Conservation (phyloP, 2,113 vertebrate genomes). For the Etia nguti region DNA sequence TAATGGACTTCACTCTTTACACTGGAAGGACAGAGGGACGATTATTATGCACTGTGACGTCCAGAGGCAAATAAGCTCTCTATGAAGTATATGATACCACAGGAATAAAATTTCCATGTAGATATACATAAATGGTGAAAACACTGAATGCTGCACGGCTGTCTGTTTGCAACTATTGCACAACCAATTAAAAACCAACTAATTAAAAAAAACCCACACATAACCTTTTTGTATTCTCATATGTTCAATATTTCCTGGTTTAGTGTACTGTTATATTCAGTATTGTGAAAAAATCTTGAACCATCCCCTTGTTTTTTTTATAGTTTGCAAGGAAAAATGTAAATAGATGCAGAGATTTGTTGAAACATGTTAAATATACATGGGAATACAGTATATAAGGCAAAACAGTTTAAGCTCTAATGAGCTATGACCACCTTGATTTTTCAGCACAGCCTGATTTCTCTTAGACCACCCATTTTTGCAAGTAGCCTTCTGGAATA, state of each 20-base stretch:
- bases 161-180: neutral
- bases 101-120: neutral
- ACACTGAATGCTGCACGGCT: neutral
- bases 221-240: neutral
- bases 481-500: neutral
- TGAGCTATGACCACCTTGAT: neutral
- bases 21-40: neutral
- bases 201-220: neutral
- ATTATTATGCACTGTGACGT: neutral
- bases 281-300: neutral
- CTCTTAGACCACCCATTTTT: neutral
- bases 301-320: neutral
- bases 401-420: neutral
- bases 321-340: neutral
- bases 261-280: accelerated
- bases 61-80: neutral
- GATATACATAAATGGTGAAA: neutral
- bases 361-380: neutral
- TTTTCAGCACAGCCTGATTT: neutral
- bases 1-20: neutral
- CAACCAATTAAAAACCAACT: neutral
- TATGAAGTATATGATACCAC: neutral
- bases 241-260: neutral
- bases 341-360: neutral
- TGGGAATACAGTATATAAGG: neutral